phyloP scores from a whole-genome alignment of 2,888 invertebrate species.

The Dendrolimus houi region DNA sequence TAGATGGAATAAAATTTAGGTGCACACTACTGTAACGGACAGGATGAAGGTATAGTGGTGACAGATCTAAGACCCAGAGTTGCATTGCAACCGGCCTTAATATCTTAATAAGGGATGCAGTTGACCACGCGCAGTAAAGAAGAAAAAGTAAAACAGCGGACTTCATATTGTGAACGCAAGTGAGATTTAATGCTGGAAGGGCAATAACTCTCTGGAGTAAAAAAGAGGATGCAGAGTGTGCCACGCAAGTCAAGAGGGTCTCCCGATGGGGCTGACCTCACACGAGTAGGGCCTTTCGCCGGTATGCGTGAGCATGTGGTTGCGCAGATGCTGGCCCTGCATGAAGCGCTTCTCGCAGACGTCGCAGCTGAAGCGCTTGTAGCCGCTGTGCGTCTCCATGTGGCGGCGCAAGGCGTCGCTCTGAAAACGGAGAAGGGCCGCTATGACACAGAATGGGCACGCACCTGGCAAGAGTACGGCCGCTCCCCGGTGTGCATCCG shows the following conservation, averaged over 20 bases:
- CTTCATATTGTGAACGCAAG: no score
- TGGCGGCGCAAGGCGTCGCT: slow-evolving; percentile 32
- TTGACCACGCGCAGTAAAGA: no score
- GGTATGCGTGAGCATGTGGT: slow-evolving; percentile 47
- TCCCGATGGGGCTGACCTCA: slow-evolving; percentile 39
- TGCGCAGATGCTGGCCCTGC: slow-evolving; percentile 49
- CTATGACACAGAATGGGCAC: slow-evolving; percentile 7
- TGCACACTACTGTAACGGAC: no score
- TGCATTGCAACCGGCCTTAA: no score
- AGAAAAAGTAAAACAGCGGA: no score
- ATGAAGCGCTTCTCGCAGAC: slow-evolving; percentile 45
- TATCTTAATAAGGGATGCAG: no score
- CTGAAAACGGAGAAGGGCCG: no score
- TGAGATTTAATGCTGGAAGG: no score
- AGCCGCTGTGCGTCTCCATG: slow-evolving; percentile 46
- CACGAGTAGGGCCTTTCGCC: slow-evolving; percentile 47
- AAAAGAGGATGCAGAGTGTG: not conserved
- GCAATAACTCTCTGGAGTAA: not conserved
- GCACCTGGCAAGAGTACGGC: slow-evolving; percentile 66
- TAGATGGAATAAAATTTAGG: no score
- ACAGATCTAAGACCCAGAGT: no score
- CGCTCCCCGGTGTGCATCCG: slow-evolving; percentile 72
- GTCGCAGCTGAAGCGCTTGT: slow-evolving; percentile 43
- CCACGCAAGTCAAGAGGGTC: not conserved
- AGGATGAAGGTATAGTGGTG: no score